Evolutionary conservation across 2,113 vertebrate genomes (phyloP).

Genomic region (Leucopsar rothschildi): DNA sequence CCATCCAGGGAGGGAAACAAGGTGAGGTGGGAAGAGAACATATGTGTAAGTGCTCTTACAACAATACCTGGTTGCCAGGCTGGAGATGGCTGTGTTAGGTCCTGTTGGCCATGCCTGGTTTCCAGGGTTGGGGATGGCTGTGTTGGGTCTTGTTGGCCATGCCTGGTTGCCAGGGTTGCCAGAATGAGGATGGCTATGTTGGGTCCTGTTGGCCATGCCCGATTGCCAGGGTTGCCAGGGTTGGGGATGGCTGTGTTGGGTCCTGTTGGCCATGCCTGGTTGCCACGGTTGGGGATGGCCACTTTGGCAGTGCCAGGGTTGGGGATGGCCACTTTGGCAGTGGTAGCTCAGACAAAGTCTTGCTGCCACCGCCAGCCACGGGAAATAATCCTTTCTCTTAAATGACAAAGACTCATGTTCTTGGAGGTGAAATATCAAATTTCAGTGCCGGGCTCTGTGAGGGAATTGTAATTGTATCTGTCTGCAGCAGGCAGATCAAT

Average conservation of each 20-base stretch:
- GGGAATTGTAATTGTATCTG: constrained; percentile 48
- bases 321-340: neutral
- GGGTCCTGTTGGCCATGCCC: no score
- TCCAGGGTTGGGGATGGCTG: neutral
- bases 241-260: no score
- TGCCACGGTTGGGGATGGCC: neutral
- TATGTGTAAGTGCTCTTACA: neutral
- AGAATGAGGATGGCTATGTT: no score
- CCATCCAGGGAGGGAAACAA: neutral
- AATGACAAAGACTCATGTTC: constrained; percentile 14
- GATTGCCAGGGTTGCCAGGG: no score
- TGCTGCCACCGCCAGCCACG: neutral
- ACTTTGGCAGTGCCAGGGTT: neutral
- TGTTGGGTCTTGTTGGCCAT: neutral
- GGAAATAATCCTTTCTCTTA: constrained; percentile 15
- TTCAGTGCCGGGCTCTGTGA: neutral
- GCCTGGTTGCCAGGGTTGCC: neutral
- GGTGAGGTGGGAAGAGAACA: neutral
- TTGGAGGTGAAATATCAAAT: constrained; percentile 59
- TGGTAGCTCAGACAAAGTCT: neutral
- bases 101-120: neutral
- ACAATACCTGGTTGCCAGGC: neutral
- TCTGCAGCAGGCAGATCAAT: constrained; percentile 56
- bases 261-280: neutral
- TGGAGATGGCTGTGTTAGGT: neutral